phyloP scores from a whole-genome alignment of 2,888 invertebrate species.

The Cenopis cana region DNA sequence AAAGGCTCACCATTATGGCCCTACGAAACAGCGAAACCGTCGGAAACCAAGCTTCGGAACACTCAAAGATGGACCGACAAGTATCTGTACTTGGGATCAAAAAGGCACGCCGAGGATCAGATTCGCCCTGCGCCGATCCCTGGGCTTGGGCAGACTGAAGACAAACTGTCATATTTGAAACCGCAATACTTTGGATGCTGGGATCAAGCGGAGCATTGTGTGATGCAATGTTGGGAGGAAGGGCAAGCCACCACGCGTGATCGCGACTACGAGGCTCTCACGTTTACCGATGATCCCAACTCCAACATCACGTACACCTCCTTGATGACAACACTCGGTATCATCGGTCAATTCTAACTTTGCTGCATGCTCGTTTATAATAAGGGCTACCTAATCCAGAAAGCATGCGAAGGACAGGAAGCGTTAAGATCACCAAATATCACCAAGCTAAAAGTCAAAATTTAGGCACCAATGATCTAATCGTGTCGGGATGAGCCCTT shows the following conservation, averaged over 20 bases:
- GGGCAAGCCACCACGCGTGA: slow-evolving; percentile 22
- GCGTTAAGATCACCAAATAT: too few relatives aligned
- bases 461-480: too few relatives aligned
- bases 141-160: slow-evolving; percentile 61
- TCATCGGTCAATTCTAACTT: slow-evolving; percentile 26
- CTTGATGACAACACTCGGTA: slow-evolving; percentile 45
- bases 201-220: slow-evolving; percentile 67
- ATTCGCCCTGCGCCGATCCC: slow-evolving; percentile 62
- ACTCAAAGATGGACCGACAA: slow-evolving; percentile 79
- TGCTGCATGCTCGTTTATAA: not conserved
- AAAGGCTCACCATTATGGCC: slow-evolving; percentile 49
- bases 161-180: slow-evolving; percentile 64
- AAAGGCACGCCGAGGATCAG: slow-evolving; percentile 65
- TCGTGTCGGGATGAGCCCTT: too few relatives aligned
- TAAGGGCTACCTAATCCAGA: too few relatives aligned
- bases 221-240: slow-evolving; percentile 60
- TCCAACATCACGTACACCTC: slow-evolving; percentile 49
- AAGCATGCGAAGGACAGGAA: too few relatives aligned
- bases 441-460: too few relatives aligned
- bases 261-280: slow-evolving; percentile 42
- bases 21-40: slow-evolving; percentile 17
- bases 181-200: slow-evolving; percentile 65
- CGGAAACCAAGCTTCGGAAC: not conserved
- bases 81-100: slow-evolving; percentile 83
- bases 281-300: slow-evolving; percentile 49